Percentiles rank a stretch among this genome's conserved stretches.
phyloP scores from a whole-genome alignment of 1,140 invertebrate species.

The Papilio polytes region DNA sequence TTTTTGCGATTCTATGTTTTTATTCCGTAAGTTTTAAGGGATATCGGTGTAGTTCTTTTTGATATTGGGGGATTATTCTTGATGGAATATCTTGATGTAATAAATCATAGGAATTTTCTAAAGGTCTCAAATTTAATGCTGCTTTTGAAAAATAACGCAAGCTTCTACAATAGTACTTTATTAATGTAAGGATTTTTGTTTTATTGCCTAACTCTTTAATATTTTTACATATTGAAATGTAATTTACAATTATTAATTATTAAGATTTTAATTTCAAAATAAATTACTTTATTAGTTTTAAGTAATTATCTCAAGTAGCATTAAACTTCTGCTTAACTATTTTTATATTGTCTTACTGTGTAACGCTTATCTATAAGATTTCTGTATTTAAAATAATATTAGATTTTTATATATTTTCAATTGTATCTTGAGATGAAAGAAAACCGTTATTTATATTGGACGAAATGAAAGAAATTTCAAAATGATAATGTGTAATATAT shows the following conservation, averaged over 20 bases:
- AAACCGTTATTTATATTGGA: not conserved
- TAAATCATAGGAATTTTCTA: too few relatives aligned
- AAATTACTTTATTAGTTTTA: not conserved
- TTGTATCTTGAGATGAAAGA: not conserved
- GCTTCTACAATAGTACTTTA: too few relatives aligned
- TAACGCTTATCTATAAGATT: not conserved
- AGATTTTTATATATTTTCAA: not conserved
- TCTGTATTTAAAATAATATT: not conserved
- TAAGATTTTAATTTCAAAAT: not conserved
- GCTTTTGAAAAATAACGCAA: too few relatives aligned
- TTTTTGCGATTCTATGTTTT: not conserved
- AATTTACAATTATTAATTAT: not conserved
- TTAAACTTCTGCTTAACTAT: not conserved
- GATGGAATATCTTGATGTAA: too few relatives aligned
- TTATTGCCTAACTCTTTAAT: too few relatives aligned
- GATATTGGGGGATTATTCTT: too few relatives aligned
- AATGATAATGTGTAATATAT: too few relatives aligned
- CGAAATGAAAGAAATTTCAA: too few relatives aligned
- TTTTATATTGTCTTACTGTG: not conserved
- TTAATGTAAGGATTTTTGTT: too few relatives aligned
- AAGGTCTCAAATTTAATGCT: too few relatives aligned
- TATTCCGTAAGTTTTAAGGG: not conserved
- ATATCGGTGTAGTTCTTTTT: too few relatives aligned
- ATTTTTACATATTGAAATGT: not conserved
- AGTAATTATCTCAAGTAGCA: conserved; percentile 7